Conservation (phyloP, 2,113 vertebrate species). For the Solea solea region DNA sequence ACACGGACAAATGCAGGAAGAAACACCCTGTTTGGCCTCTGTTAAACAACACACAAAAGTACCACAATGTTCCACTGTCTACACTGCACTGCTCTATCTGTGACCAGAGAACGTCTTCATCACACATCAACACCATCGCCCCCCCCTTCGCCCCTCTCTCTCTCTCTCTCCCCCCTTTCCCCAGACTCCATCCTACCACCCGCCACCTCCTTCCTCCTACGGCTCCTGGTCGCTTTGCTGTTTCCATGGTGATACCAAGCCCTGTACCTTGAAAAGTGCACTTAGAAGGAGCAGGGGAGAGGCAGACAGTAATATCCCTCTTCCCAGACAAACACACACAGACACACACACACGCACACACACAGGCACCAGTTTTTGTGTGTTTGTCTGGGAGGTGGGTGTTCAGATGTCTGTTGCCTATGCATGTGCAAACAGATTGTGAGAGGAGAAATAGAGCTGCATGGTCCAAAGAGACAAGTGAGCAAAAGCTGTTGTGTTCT, state of each 20-base stretch:
- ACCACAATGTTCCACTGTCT: conserved; percentile 58
- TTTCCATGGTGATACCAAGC: conserved; percentile 85
- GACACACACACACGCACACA: conserved; percentile 14
- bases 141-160: conserved; percentile 2
- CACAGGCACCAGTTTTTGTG: conserved; percentile 27
- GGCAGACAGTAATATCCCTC: conserved; percentile 75
- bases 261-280: conserved; percentile 83
- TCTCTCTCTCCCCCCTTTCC: not conserved
- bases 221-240: conserved; percentile 70
- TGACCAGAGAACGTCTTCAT: conserved; percentile 33
- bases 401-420: conserved; percentile 65
- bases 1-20: conserved; percentile 7
- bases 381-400: conserved; percentile 51
- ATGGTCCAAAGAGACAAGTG: conserved; percentile 56
- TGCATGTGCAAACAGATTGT: conserved; percentile 74
- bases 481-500: conserved; percentile 51
- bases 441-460: conserved; percentile 54
- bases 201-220: conserved; percentile 43
- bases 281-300: conserved; percentile 72
- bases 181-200: conserved; percentile 30
- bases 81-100: conserved; percentile 38
- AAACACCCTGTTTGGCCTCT: conserved; percentile 41
- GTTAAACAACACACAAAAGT: conserved; percentile 44
- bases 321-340: conserved; percentile 65
- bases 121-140: conserved; percentile 15